Evolutionary conservation across 2,888 invertebrate species (phyloP).

Genomic region (Idaea straminata): DNA sequence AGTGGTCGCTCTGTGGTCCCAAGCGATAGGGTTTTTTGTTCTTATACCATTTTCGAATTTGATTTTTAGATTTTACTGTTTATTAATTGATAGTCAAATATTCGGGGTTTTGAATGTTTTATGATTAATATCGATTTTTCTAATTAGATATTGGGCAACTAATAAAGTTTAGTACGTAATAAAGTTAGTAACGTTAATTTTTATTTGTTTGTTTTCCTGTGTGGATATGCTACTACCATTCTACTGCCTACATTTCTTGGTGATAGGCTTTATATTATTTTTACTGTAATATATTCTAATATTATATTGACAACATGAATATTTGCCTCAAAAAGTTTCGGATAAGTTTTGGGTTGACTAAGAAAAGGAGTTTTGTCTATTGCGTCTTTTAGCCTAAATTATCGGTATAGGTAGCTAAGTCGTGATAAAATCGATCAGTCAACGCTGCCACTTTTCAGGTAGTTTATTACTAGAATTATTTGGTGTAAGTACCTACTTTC

Average conservation of each 20-base stretch:
- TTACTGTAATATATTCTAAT: neutral
- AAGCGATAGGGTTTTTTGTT: constrained; percentile 36
- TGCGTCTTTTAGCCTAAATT: no score
- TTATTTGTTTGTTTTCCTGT: constrained; percentile 11
- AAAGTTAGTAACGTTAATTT: constrained; percentile 17
- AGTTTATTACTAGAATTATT: no score
- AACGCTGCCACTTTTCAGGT: no score
- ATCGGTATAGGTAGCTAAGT: no score
- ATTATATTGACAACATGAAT: no score
- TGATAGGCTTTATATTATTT: neutral
- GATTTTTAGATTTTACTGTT: constrained; percentile 50
- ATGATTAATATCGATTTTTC: neutral
- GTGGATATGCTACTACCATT: neutral
- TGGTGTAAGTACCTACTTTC: no score
- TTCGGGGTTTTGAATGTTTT: constrained; percentile 8
- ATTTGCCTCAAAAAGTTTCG: no score
- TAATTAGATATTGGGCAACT: constrained; percentile 5
- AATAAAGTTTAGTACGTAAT: constrained; percentile 12
- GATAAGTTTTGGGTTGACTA: no score
- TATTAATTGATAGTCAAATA: constrained; percentile 54
- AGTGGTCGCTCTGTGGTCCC: constrained; percentile 53
- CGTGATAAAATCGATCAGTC: no score
- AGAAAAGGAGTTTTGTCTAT: no score
- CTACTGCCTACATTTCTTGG: neutral
- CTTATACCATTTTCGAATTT: constrained; percentile 46